These are phyloP conservation scores for Ichneumon xanthorius DNA, from an alignment of 2,888 invertebrate genomes.

Conservation along the genomic window DNA sequence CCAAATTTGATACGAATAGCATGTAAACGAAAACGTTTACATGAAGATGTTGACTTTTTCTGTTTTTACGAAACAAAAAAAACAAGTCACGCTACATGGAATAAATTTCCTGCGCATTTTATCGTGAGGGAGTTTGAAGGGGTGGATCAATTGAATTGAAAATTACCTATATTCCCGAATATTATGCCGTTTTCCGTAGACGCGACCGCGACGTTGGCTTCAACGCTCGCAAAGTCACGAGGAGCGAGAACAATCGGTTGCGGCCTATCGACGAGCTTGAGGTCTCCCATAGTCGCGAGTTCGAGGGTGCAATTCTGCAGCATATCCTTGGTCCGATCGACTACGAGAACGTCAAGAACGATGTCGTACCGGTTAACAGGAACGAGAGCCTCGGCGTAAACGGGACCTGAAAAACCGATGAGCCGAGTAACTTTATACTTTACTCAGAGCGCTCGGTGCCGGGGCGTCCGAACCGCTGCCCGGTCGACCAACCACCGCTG, in stretches of 20 bases:
- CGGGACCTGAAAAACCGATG: slow-evolving; percentile 99
- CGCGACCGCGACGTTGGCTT: slow-evolving; percentile 99
- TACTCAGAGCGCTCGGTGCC: slow-evolving; percentile 88
- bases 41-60: no score
- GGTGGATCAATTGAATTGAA: not conserved
- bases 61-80: no score
- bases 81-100: no score
- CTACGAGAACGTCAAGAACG: slow-evolving; percentile 98
- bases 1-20: no score
- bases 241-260: slow-evolving; percentile 98
- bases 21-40: no score
- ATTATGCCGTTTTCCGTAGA: slow-evolving; percentile 99
- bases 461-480: slow-evolving; percentile 85
- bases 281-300: slow-evolving; percentile 98
- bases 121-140: not conserved
- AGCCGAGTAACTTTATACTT: slow-evolving; percentile 97
- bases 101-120: not conserved
- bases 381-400: slow-evolving; percentile 99
- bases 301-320: slow-evolving; percentile 99
- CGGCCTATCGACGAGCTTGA: slow-evolving; percentile 99
- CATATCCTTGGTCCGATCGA: slow-evolving; percentile 99
- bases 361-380: slow-evolving; percentile 99
- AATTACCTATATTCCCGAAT: slow-evolving; percentile 97
- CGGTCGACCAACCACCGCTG: slow-evolving; percentile 92
- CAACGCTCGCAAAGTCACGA: slow-evolving; percentile 98